Evolutionary conservation across 2,797 vertebrate species (phyloP), one percentile per base, ranked within the genome.

Genomic region (Alfaro cultratus): DNA sequence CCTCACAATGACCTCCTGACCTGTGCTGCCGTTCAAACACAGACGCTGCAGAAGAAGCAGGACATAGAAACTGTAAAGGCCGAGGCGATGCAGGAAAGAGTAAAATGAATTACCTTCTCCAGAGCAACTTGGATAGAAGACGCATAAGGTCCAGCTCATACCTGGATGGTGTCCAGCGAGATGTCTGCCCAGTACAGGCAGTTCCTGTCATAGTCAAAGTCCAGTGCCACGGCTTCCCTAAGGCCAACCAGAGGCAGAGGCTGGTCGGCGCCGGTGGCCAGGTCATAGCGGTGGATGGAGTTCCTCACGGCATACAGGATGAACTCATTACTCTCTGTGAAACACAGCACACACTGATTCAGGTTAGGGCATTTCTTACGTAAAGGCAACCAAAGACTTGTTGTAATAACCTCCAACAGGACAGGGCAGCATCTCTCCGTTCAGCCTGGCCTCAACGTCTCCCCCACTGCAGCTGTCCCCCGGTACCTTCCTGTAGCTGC

Each of bases 141-240:
- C 0, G 4, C 15, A n/a, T 62, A 9, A 4, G 23, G 49, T 3
- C 46, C 15, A 21, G 45, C 71, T 72, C 86, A 81, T 5, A 99
- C 98, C 97, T 99, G 98, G 79, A 99, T 99, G 57, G 96, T 95
- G 88, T 99, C 97, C 74, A 99, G 93, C 0, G 97, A 98, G 92
- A 99, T 96, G 80, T 99, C 99, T 0, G 99, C 98, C 99, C 99
- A 99, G 91, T 99, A 99, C n/a, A 99, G 85, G 78, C 99, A 99
- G 95, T 99, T 99, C 88, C 68, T 96, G 34, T 98, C 97, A 0
- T 97, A 99, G 95, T 99, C 98, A 0, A 99, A 99, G 93, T 99
- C 99, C 81, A 99, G 93, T 12, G 99, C 98, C 72, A 99, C 97
- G 0, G 98, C 97, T 1, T 98, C 97, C 39, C 96, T 95, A 72